Evolutionary conservation across 2,888 invertebrate genomes (phyloP).

Genomic region (Candidula unifasciata): DNA sequence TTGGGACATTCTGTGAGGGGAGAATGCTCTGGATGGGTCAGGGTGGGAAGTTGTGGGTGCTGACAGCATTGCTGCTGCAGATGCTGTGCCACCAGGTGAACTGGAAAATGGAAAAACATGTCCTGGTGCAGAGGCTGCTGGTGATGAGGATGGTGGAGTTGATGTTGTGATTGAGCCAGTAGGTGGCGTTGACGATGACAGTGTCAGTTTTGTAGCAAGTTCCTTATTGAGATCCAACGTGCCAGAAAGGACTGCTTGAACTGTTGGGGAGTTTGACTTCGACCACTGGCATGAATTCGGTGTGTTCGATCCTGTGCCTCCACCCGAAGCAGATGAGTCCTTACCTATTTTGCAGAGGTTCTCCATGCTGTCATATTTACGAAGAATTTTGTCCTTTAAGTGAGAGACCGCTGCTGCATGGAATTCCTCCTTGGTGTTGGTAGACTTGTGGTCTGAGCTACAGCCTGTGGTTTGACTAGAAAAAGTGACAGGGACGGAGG

Average conservation of each 20-base stretch:
- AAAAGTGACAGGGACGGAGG: conserved; percentile 35
- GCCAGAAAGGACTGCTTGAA: not conserved
- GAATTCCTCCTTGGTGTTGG: conserved; percentile 54
- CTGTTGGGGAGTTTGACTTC: not conserved
- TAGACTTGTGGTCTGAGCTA: conserved; percentile 4
- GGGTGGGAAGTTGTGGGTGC: not conserved
- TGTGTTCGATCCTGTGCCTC: not conserved
- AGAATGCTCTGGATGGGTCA: conserved; percentile 10
- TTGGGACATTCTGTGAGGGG: conserved; percentile 14
- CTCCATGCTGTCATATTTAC: conserved; percentile 68
- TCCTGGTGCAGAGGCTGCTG: not conserved
- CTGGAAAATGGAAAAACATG: conserved; percentile 14
- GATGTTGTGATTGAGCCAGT: not conserved
- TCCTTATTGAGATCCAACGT: conserved; percentile 49
- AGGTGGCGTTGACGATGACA: conserved; percentile 35
- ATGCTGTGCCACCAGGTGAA: not conserved
- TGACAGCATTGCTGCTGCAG: conserved; percentile 28
- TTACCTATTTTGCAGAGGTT: conserved; percentile 61
- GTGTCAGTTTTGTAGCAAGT: conserved; percentile 49
- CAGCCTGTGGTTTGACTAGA: not conserved
- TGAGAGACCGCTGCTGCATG: conserved; percentile 64
- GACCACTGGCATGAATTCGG: not conserved
- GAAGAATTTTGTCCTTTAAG: conserved; percentile 69
- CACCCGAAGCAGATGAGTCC: conserved; percentile 2
- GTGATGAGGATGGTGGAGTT: conserved; percentile 9